Base-by-base conservation (phyloP, 92 coral and sea anemone genomes). In the Porites evermanni region DNA sequence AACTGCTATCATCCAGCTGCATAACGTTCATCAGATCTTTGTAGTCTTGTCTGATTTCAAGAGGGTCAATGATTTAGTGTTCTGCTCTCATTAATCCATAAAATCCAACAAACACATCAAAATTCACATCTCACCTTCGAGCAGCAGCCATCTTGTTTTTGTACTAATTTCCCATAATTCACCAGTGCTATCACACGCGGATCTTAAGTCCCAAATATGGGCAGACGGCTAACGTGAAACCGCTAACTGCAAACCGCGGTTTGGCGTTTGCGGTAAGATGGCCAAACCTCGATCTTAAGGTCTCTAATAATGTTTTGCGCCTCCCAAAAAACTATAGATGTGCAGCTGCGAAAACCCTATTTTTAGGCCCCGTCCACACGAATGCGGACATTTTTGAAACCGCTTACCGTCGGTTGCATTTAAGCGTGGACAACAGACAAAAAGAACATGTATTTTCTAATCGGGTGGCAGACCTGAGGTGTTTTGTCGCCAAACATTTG, bases 1-100 rank as follows among this genome's bases (percentile, higher is more conserved):
- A 85, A 52, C 86, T 80, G 29, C 85, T 80, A 69, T 80, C 77
- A 54, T 80, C 77, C 32, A 80, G 73, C 32, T 26, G 73, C 85
- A 65, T 80, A n/a, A 65, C 44, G 20, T 80, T 64, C 38, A 80
- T 12, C 12, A 80, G n/a, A 68, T 80, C 85, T 63, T 67, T 80
- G 29, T 63, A 80, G 84, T 67, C 85, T 80, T 66, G 71, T 23
- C 85, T 80, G 60, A 47, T 68, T 23, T 44, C 44, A 68, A 50
- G 61, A 68, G 85, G 63, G 65, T 67, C 51, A 47, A 68, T 65
- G 19, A 70, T 24, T 70, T 29, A 70, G 44, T 66, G 70, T 66
- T 66, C 26, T 66, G 26, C 70, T 66, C 70, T 21, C 70, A 66
- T 64, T 66, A 66, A 66, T 18, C 26, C 19, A 66, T 66, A 66